These are phyloP conservation scores for Trachymyrmex septentrionalis DNA, from an alignment of 1,140 invertebrate genomes.

Conservation along the genomic window DNA sequence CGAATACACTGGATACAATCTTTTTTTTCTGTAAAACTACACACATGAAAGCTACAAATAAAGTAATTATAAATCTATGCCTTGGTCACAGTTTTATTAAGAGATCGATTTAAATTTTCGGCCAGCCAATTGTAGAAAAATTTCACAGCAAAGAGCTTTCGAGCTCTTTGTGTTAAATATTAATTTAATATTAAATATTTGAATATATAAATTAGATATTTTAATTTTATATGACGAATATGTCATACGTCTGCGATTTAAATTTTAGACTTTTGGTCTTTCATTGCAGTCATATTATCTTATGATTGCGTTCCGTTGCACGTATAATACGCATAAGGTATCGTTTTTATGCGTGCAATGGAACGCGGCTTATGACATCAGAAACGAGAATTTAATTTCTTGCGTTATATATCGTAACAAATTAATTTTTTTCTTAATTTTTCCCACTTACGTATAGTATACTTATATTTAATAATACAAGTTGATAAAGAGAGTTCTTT, in stretches of 20 bases:
- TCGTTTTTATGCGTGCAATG: no score
- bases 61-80: slow-evolving; percentile 84
- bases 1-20: slow-evolving; percentile 81
- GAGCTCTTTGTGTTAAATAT: neutral
- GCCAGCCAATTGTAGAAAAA: neutral
- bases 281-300: neutral
- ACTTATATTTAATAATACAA: slow-evolving; percentile 5
- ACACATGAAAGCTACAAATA: slow-evolving; percentile 85
- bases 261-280: neutral
- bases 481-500: neutral
- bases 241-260: slow-evolving; percentile 1
- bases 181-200: slow-evolving; percentile 25
- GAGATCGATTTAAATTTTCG: neutral
- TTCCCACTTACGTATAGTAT: neutral
- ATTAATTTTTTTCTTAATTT: neutral
- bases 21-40: slow-evolving; percentile 85
- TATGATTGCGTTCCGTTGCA: no score
- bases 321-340: no score
- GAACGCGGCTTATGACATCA: neutral
- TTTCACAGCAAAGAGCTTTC: neutral
- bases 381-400: slow-evolving; percentile 11
- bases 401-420: neutral
- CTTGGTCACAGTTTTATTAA: slow-evolving; percentile 52
- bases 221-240: slow-evolving; percentile 15
- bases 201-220: neutral